Evolutionary conservation across 2,888 invertebrate genomes (phyloP).

Genomic region (Ctena decussata): DNA sequence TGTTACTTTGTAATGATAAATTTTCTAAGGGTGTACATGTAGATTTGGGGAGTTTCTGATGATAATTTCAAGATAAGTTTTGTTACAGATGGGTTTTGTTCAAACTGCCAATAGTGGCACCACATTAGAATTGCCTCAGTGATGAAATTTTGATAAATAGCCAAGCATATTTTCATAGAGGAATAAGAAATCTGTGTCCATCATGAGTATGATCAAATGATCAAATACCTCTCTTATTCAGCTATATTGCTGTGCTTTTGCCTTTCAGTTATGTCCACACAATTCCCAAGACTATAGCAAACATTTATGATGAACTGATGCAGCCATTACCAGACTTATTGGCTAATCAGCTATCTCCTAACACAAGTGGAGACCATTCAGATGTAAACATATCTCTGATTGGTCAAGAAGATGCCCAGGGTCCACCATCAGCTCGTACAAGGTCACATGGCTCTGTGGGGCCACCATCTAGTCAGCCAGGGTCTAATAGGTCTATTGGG

Average conservation of each 20-base stretch:
- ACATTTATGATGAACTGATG: constrained; percentile 82
- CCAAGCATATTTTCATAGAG: too few species aligned
- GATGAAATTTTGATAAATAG: too few species aligned
- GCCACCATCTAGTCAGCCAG: constrained; percentile 53
- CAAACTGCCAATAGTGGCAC: too few species aligned
- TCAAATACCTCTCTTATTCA: too few species aligned
- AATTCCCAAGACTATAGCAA: constrained; percentile 74
- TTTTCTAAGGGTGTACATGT: too few species aligned
- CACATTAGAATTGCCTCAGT: too few species aligned
- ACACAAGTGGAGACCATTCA: constrained; percentile 66
- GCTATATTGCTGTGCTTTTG: not conserved
- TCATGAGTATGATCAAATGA: too few species aligned
- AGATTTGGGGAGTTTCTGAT: too few species aligned
- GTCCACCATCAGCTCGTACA: constrained; percentile 54
- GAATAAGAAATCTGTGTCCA: too few species aligned
- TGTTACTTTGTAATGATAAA: too few species aligned
- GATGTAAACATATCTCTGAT: constrained; percentile 56
- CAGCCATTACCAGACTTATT: constrained; percentile 78
- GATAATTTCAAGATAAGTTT: too few species aligned
- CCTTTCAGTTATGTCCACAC: constrained; percentile 73
- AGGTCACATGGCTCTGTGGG: constrained; percentile 59
- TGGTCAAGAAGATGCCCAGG: constrained; percentile 32
- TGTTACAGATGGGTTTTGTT: too few species aligned
- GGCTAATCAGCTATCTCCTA: constrained; percentile 73
- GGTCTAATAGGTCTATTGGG: constrained; percentile 46